A percentile compares a stretch with the other conserved stretches of the same genome.
Evolutionary conservation across 2,888 invertebrate genomes (phyloP).

Genomic region (Latrodectus elegans): DNA sequence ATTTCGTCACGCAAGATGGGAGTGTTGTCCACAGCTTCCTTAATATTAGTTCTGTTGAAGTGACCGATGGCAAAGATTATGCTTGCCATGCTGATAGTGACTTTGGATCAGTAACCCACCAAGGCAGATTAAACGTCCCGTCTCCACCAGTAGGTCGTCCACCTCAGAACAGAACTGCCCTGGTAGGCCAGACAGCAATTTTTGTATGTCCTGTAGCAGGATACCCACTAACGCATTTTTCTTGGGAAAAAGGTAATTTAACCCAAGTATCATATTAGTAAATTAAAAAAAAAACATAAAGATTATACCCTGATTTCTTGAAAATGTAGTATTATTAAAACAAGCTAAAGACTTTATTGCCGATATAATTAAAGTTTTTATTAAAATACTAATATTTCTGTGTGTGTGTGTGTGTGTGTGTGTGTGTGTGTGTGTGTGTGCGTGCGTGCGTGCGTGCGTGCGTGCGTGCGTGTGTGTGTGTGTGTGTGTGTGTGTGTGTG

Average conservation of each 20-base stretch:
- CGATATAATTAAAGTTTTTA: too few species aligned
- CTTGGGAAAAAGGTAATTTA: slow-evolving; percentile 67
- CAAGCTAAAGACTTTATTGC: too few species aligned
- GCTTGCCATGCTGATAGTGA: slow-evolving; percentile 59
- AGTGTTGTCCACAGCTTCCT: slow-evolving; percentile 74
- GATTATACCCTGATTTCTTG: not conserved
- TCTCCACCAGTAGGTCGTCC: slow-evolving; percentile 60
- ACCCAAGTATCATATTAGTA: not conserved
- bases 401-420: too few species aligned
- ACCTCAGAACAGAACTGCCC: slow-evolving; percentile 54
- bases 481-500: too few species aligned
- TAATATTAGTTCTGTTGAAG: slow-evolving; percentile 70
- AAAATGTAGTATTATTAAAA: too few species aligned
- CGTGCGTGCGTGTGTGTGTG: too few species aligned
- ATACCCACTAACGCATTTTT: slow-evolving; percentile 51
- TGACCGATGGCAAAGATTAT: slow-evolving; percentile 69
- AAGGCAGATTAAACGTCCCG: slow-evolving; percentile 53
- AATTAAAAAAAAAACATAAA: not conserved
- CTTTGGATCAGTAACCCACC: slow-evolving; percentile 43
- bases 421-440: too few species aligned
- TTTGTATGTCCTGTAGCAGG: slow-evolving; percentile 67
- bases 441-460: too few species aligned
- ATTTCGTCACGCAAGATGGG: slow-evolving; percentile 73
- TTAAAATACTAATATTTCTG: too few species aligned
- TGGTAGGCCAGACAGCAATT: slow-evolving; percentile 53